Evolutionary conservation across 2,797 vertebrate genomes (phyloP), one percentile per base, ranked within the genome.

Genomic region (Astyanax mexicanus): DNA sequence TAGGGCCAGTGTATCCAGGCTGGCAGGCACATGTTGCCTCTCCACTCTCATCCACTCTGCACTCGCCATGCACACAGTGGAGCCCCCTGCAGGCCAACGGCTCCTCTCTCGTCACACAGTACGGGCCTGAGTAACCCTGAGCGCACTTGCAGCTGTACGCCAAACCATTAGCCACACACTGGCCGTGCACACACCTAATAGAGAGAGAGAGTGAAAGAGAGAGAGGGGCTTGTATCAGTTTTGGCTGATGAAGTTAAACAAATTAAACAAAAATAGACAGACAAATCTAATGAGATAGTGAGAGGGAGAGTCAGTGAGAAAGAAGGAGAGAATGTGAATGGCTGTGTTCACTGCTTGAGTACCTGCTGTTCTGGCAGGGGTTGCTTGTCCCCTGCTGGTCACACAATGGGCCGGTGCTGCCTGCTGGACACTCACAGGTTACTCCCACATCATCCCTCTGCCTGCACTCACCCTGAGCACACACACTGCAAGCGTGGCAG

Each of bases 401-500:
- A 54, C 98, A 99, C 27, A 98, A 89, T 0, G 93, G 91, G 27
- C 97, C 96, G 0, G 80, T 92, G 86, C 94, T 96, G 78, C 96
- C 94, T 0, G 94, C 89, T 70, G 97, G 95, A 88, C 98, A 99
- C 15, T 98, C 95, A 21, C 98, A 99, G 4, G 95, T 93, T 37
- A 99, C 93, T 0, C 96, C 96, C 0, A 89, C 92, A 82, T 96
- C 95, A 55, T 96, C 97, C 40, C 95, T 89, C 15, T 96, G 94
- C 32, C 91, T 93, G 83, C 98, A 99, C 0, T 95, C 88, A 2
- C 97, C 97, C 0, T 98, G 95, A 35, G 93, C 94, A 61, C 98
- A 99, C 81, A 98, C 95, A 3, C 94, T 94, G 86, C 98, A 99
- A 61, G 95, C 94, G 77, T 96, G 97, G 89, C 98, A 99, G 62